phyloP scores from a whole-genome alignment of 2,113 vertebrate genomes.

The Tretioscincus oriximinensis region DNA sequence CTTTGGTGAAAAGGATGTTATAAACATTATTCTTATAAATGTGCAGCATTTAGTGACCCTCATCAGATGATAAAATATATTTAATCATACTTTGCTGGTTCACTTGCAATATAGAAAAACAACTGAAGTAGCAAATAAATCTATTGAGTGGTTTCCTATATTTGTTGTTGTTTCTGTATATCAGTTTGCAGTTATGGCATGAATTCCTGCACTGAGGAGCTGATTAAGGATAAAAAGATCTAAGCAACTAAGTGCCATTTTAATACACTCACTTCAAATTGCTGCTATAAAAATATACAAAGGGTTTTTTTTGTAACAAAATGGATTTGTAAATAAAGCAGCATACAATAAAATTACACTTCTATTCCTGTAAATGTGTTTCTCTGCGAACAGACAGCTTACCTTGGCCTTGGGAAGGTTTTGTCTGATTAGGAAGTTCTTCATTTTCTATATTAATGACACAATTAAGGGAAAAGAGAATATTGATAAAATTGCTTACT shows the following conservation, averaged over 20 bases:
- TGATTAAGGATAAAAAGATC: neutral
- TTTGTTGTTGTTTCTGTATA: neutral
- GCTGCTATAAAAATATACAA: neutral
- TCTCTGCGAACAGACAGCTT: conserved; percentile 53
- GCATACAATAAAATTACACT: neutral
- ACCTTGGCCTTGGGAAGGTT: conserved; percentile 76
- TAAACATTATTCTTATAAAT: too few relatives aligned
- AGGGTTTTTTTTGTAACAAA: neutral
- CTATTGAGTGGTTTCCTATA: too few relatives aligned
- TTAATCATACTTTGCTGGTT: too few relatives aligned
- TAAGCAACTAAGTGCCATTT: neutral
- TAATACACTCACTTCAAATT: neutral
- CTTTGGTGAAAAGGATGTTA: too few relatives aligned
- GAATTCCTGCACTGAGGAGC: neutral
- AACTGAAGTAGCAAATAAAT: too few relatives aligned
- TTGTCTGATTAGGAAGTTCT: conserved; percentile 71
- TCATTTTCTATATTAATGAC: conserved; percentile 73
- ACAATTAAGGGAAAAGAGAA: conserved; percentile 52
- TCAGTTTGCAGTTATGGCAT: conserved; percentile 3
- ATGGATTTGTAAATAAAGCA: neutral
- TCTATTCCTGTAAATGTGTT: conserved; percentile 27
- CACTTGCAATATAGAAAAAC: too few relatives aligned
- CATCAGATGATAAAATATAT: too few relatives aligned
- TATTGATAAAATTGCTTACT: conserved; percentile 11
- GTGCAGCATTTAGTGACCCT: too few relatives aligned